Base-by-base conservation (phyloP, 2,113 vertebrate genomes). In the Psittacus erithacus region DNA sequence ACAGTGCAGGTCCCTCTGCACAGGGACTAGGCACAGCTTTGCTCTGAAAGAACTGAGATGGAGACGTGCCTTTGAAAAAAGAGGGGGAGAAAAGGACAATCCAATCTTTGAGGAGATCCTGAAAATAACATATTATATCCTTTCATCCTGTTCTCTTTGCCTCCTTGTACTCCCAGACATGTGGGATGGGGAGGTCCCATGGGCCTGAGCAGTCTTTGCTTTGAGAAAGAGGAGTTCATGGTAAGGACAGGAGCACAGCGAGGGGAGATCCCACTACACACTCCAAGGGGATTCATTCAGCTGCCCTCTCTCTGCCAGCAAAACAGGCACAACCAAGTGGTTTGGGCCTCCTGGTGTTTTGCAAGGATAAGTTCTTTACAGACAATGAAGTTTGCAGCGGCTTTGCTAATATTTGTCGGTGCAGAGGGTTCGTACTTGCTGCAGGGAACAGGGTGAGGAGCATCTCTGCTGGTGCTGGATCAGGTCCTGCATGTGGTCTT, bases 1-100 rank as follows among this genome's bases (percentile, higher is more conserved):
- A 0, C 0, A 1, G 5, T 50, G 33, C 24, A 57, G 29, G 22
- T 43, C 11, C 29, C 29, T 28, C 68, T 82, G 60, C n/a, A 6
- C 0, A 5, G 41, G 44, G 43, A 46, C 12, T 1, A 1, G 46
- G 38, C 18, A 20, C 0, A 55, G 60, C 35, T 69, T 82, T 46
- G 80, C 6, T 67, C 33, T 5, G 3, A 27, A 44, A 28, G 73
- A 10, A 13, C 15, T 5, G 39, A n/a, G 39, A 7, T 20, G 38
- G 57, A 55, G 63, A 41, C 2, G 13, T 28, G 35, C 12, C 70
- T 67, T 62, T 8, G 35, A 5, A 46, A 53, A 64, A 68, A 39
- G 2, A 41, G 13, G 9, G 6, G 13, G 28, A 41, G 29, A 11
- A 68, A 80, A 73, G 35, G 29, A 12, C 43, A 84, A 38, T 28